phyloP scores from a whole-genome alignment of 2,888 invertebrate species.

The Acanthopleura granulata region DNA sequence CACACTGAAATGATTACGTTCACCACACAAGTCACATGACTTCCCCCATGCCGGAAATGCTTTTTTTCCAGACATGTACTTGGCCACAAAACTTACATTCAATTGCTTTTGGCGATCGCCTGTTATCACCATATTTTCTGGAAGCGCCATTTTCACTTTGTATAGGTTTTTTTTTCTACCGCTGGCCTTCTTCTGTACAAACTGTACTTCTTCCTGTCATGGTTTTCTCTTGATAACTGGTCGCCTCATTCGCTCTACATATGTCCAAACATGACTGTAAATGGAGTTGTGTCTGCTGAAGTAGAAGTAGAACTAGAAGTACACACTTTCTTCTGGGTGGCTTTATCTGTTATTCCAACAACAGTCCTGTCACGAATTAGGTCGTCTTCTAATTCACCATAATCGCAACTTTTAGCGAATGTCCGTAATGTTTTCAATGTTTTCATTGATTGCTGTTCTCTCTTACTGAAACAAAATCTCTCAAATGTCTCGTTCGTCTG shows the following conservation, averaged over 20 bases:
- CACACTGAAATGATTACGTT: too few species aligned
- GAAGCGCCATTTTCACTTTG: too few species aligned
- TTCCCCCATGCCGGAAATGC: too few species aligned
- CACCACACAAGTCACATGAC: too few species aligned
- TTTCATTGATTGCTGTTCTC: slow-evolving; percentile 25
- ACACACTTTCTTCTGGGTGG: slow-evolving; percentile 9
- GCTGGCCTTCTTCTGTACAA: too few species aligned
- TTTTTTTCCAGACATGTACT: too few species aligned
- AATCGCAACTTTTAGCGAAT: slow-evolving; percentile 28
- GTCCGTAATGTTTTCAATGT: slow-evolving; percentile 23
- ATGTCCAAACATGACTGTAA: slow-evolving; percentile 25
- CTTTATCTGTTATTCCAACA: slow-evolving; percentile 30
- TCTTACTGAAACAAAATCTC: slow-evolving; percentile 27
- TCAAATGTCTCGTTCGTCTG: slow-evolving; percentile 30
- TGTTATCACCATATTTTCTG: too few species aligned
- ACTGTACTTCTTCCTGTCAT: slow-evolving; percentile 13
- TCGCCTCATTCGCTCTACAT: slow-evolving; percentile 25
- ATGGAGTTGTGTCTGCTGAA: slow-evolving; percentile 24
- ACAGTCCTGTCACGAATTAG: slow-evolving; percentile 33
- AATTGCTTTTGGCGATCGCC: too few species aligned
- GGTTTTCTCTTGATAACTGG: slow-evolving; percentile 10
- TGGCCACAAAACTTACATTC: too few species aligned
- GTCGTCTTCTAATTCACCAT: slow-evolving; percentile 26
- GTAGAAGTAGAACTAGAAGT: too few species aligned
- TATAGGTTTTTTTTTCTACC: too few species aligned